A percentile compares a stretch with the other conserved stretches of the same genome.
phyloP scores from a whole-genome alignment of 2,888 invertebrate genomes.

The Lasioglossum zephyrum region DNA sequence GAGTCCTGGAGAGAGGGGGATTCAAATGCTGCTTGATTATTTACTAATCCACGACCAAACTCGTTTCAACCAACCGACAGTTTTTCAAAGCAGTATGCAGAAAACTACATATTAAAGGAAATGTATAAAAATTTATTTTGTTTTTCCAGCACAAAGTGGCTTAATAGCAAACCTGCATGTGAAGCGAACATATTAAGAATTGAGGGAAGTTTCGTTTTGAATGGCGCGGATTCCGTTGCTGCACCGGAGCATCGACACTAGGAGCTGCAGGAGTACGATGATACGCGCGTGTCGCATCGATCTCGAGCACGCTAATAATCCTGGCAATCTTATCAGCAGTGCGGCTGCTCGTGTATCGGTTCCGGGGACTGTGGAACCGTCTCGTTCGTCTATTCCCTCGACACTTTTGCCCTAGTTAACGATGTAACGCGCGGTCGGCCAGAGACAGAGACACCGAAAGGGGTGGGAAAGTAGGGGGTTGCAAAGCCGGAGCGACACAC shows the following conservation, averaged over 20 bases:
- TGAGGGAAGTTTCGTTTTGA: background rate
- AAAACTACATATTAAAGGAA: no score
- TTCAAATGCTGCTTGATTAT: background rate
- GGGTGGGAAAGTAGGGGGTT: constrained; percentile 22
- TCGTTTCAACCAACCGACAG: no score
- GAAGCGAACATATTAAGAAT: background rate
- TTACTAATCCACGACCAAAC: background rate
- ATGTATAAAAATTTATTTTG: background rate
- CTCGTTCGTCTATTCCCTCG: constrained; percentile 15
- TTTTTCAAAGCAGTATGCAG: no score
- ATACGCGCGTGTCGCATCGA: constrained; percentile 1
- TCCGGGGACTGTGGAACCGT: constrained; percentile 16
- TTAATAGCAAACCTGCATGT: background rate
- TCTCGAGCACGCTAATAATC: constrained; percentile 4
- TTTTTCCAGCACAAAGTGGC: no score
- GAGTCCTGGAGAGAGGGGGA: background rate
- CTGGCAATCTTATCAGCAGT: constrained; percentile 68
- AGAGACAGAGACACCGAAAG: constrained; percentile 20
- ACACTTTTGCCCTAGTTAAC: constrained; percentile 51
- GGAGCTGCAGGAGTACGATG: background rate
- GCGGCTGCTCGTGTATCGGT: constrained; percentile 64
- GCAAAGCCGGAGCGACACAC: constrained; percentile 31
- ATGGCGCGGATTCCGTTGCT: background rate
- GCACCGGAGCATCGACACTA: background rate
- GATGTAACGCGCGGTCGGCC: constrained; percentile 25